Conservation (phyloP, 2,888 invertebrate genomes). For the Asteroscopus sphinx region DNA sequence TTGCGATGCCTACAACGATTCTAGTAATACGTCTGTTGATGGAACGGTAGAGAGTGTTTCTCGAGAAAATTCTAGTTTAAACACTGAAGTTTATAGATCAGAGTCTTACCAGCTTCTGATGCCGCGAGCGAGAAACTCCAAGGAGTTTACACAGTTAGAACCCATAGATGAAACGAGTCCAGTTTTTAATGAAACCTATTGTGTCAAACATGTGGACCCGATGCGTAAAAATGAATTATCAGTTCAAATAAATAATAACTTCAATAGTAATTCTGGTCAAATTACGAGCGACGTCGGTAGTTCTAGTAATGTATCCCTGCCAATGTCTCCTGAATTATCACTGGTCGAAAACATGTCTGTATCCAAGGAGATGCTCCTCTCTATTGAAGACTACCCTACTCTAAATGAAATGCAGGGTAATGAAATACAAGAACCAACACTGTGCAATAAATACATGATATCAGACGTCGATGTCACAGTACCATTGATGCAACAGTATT, state of each 20-base stretch:
- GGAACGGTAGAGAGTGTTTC: conserved; percentile 49
- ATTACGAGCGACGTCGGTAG: conserved; percentile 58
- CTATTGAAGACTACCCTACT: conserved; percentile 57
- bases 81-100: conserved; percentile 70
- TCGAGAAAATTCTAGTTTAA: conserved; percentile 62
- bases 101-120: conserved; percentile 80
- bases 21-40: conserved; percentile 66
- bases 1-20: conserved; percentile 68
- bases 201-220: conserved; percentile 35
- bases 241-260: conserved; percentile 15
- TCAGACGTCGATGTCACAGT: conserved; percentile 71
- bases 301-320: conserved; percentile 78
- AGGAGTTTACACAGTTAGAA: conserved; percentile 60
- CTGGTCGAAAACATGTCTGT: conserved; percentile 82
- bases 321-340: conserved; percentile 81
- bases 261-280: conserved; percentile 20
- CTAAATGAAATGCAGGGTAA: conserved; percentile 66
- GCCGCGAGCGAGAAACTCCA: conserved; percentile 55
- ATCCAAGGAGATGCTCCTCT: conserved; percentile 66
- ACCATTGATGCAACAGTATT: conserved; percentile 78
- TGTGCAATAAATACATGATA: conserved; percentile 68
- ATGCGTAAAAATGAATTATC: conserved; percentile 40
- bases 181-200: conserved; percentile 38
- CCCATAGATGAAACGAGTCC: conserved; percentile 70
- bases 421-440: conserved; percentile 39